Percentiles rank a stretch among this genome's conserved stretches.
Conservation (phyloP, 2,888 invertebrate genomes). For the Nemurella pictetii region DNA sequence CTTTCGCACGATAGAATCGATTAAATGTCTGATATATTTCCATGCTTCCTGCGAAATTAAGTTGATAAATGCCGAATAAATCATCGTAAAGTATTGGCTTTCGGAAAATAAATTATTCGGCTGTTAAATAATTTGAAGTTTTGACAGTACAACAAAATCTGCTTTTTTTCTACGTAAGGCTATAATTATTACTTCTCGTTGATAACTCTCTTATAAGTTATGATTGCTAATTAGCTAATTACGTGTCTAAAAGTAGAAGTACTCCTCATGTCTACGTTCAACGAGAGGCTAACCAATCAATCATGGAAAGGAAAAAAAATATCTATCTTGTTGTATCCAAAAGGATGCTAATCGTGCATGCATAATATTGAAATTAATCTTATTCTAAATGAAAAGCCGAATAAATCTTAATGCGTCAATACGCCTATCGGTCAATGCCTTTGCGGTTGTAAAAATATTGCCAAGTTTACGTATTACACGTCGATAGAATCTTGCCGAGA, state of each 20-base stretch:
- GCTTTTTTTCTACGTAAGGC: background rate
- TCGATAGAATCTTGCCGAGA: slow-evolving; percentile 8
- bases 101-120: background rate
- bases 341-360: background rate
- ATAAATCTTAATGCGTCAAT: slow-evolving; percentile 13
- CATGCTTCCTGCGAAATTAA: background rate
- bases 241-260: background rate
- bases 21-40: background rate
- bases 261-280: background rate
- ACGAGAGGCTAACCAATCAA: background rate
- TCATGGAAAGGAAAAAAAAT: background rate
- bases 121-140: background rate
- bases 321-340: background rate
- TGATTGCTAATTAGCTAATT: background rate
- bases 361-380: slow-evolving; percentile 14
- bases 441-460: background rate
- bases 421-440: background rate
- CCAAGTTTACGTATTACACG: slow-evolving; percentile 2
- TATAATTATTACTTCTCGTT: background rate
- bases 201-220: background rate
- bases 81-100: background rate
- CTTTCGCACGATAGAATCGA: background rate
- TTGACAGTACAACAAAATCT: background rate
- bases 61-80: background rate
- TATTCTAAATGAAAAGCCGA: slow-evolving; percentile 2